These are phyloP conservation scores for Musca domestica DNA, from an alignment of 1,140 invertebrate genomes.

Conservation along the genomic window DNA sequence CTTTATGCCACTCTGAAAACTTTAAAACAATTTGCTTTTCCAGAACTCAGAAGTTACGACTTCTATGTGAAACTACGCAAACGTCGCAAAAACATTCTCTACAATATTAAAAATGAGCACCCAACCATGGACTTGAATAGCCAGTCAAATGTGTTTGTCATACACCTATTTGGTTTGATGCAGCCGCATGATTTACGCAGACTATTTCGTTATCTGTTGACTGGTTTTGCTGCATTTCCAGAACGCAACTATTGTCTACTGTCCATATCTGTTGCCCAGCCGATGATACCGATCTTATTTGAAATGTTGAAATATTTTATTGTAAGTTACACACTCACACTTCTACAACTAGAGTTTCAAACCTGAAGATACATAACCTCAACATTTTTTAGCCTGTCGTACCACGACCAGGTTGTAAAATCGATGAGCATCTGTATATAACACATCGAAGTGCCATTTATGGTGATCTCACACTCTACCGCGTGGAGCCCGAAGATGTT, in stretches of 20 bases:
- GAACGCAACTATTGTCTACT: slow-evolving; percentile 45
- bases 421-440: slow-evolving; percentile 22
- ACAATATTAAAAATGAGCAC: slow-evolving; percentile 9
- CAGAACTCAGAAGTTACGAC: background rate
- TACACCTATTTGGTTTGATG: slow-evolving; percentile 29
- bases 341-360: no score
- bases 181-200: slow-evolving; percentile 8
- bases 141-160: slow-evolving; percentile 36
- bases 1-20: no score
- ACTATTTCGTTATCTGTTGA: slow-evolving; percentile 25
- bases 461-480: slow-evolving; percentile 18
- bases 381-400: slow-evolving; percentile 1
- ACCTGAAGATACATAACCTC: background rate
- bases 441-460: slow-evolving; percentile 24
- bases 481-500: slow-evolving; percentile 8
- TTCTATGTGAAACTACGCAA: slow-evolving; percentile 6
- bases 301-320: slow-evolving; percentile 41
- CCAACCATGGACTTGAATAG: background rate
- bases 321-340: slow-evolving; percentile 25
- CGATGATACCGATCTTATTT: slow-evolving; percentile 1
- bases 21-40: background rate
- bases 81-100: background rate
- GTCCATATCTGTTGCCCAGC: slow-evolving; percentile 7
- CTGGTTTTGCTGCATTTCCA: slow-evolving; percentile 41
- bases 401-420: slow-evolving; percentile 13